phyloP scores from a whole-genome alignment of 2,888 invertebrate species.

The Melinaea menophilus region DNA sequence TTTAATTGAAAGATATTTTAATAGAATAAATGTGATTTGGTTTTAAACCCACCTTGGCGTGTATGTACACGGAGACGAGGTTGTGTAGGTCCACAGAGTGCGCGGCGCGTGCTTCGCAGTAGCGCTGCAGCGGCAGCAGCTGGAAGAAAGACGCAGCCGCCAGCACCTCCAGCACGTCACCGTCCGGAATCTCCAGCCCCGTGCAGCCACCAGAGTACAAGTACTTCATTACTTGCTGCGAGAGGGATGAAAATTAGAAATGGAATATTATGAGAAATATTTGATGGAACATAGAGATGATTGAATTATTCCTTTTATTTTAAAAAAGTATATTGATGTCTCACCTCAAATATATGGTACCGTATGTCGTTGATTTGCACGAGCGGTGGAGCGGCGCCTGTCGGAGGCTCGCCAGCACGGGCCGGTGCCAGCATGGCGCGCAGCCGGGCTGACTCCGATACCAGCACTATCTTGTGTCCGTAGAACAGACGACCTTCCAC shows the following conservation, averaged over 20 bases:
- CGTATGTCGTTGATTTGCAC: constrained; percentile 95
- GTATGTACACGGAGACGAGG: constrained; percentile 94
- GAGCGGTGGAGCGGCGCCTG: constrained; percentile 80
- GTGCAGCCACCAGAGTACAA: constrained; percentile 93
- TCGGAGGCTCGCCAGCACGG: constrained; percentile 47
- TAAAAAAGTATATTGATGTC: neutral
- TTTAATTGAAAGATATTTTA: no score
- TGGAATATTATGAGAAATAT: no score
- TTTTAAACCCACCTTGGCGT: constrained; percentile 84
- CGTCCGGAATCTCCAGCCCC: constrained; percentile 85
- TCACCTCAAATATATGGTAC: constrained; percentile 94
- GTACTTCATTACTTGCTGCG: constrained; percentile 94
- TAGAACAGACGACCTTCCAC: constrained; percentile 95
- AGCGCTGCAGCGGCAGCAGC: constrained; percentile 88
- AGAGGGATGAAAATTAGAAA: constrained; percentile 28
- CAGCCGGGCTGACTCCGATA: constrained; percentile 92
- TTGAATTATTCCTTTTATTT: no score
- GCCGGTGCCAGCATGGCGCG: constrained; percentile 86
- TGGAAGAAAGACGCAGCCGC: constrained; percentile 96
- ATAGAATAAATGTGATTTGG: no score
- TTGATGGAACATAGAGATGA: neutral
- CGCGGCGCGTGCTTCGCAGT: constrained; percentile 91
- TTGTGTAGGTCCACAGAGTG: constrained; percentile 91
- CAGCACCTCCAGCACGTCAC: constrained; percentile 91
- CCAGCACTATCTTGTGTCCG: constrained; percentile 95